These are phyloP conservation scores for Yasuhikotakia modesta DNA, from an alignment of 2,797 vertebrate species.

Conservation along the genomic window DNA sequence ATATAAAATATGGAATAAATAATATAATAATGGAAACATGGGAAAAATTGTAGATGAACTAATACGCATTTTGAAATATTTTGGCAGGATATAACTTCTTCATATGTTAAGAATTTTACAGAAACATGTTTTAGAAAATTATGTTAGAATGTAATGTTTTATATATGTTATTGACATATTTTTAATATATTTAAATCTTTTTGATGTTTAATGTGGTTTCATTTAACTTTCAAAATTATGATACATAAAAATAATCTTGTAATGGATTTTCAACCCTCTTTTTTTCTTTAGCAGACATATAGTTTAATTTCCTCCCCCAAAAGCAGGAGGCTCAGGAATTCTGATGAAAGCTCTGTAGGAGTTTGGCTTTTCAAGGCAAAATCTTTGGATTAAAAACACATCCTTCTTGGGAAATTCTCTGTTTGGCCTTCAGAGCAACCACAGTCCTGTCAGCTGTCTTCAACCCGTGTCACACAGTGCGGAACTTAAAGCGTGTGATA, in stretches of 20 bases:
- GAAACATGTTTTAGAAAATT: too few relatives aligned
- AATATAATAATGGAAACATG: too few relatives aligned
- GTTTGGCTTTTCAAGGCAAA: constrained; percentile 62
- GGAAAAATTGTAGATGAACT: too few relatives aligned
- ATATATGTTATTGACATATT: too few relatives aligned
- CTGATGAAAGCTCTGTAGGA: constrained; percentile 57
- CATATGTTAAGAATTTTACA: neutral
- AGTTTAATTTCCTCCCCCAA: constrained; percentile 23
- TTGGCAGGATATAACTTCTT: neutral
- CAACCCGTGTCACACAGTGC: constrained; percentile 56
- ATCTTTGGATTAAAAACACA: constrained; percentile 60
- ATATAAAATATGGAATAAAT: too few relatives aligned
- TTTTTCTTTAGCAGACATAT: constrained; percentile 33
- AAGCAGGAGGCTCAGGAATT: constrained; percentile 53
- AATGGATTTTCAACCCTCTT: constrained; percentile 41
- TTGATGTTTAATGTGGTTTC: too few relatives aligned
- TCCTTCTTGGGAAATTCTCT: constrained; percentile 57
- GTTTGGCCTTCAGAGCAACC: constrained; percentile 59
- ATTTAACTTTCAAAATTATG: neutral
- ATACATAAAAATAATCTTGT: neutral
- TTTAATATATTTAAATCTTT: too few relatives aligned
- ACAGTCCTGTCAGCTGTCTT: constrained; percentile 45
- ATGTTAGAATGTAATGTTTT: too few relatives aligned
- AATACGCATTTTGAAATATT: neutral
- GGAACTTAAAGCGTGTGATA: constrained; percentile 32